These are phyloP conservation scores for Euborellia annulipes DNA, from an alignment of 1,140 invertebrate species.

Conservation along the genomic window DNA sequence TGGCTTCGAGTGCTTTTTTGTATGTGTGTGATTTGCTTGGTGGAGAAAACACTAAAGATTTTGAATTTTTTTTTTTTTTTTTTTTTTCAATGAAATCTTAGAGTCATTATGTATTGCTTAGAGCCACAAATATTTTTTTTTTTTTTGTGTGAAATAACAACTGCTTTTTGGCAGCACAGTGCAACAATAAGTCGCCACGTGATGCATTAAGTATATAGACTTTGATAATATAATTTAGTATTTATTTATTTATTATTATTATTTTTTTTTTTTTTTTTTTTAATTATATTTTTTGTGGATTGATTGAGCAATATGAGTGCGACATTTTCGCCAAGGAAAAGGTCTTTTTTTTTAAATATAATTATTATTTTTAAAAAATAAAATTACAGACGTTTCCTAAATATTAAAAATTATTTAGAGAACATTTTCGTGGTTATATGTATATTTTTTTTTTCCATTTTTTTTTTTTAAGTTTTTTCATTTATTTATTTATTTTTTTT, in stretches of 20 bases:
- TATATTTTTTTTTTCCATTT: not conserved
- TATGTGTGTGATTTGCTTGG: not conserved
- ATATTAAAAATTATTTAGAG: not conserved
- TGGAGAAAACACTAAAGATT: not conserved
- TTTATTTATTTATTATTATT: constrained; percentile 1
- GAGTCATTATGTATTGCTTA: constrained; percentile 3
- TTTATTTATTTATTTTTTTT: not conserved
- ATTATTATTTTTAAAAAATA: not conserved
- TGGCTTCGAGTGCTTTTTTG: not conserved
- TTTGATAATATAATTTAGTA: constrained; percentile 2
- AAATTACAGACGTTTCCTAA: not conserved
- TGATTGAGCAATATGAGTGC: constrained; percentile 8
- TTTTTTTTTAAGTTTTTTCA: not conserved
- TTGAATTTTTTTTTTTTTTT: not conserved
- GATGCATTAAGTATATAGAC: not conserved
- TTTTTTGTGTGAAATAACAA: not conserved
- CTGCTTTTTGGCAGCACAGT: not conserved
- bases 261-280: constrained; percentile 1
- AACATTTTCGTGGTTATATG: not conserved
- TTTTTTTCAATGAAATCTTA: not conserved
- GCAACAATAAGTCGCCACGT: too few relatives aligned
- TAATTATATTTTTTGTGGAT: not conserved
- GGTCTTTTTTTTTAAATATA: not conserved
- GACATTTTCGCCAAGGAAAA: constrained; percentile 7
- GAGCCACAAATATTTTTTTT: constrained; percentile 2